phyloP scores from a whole-genome alignment of 2,888 invertebrate genomes.

The Chymomyza fuscimana region DNA sequence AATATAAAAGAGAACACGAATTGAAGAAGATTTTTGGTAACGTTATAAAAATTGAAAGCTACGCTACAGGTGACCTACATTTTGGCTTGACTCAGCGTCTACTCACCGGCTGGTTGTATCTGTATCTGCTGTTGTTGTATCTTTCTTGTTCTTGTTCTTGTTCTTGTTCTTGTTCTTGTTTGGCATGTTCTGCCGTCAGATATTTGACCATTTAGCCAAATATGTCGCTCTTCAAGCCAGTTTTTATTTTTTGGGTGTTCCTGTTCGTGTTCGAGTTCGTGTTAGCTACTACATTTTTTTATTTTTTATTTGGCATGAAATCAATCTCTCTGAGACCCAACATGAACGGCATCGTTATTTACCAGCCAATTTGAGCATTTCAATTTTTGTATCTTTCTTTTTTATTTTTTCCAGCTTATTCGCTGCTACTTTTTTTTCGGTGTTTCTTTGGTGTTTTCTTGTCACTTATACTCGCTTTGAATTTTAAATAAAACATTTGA shows the following conservation, averaged over 20 bases:
- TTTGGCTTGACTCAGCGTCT: slow-evolving; percentile 30
- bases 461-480: slow-evolving; percentile 42
- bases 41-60: slow-evolving; percentile 71
- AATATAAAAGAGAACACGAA: slow-evolving; percentile 19
- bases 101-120: slow-evolving; percentile 21
- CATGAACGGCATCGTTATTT: slow-evolving; percentile 11
- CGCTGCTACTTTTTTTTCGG: slow-evolving; percentile 12
- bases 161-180: slow-evolving; percentile 16
- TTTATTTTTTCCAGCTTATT: slow-evolving; percentile 20
- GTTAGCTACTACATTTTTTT: slow-evolving; percentile 14
- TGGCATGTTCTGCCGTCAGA: slow-evolving; percentile 44
- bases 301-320: slow-evolving; percentile 50
- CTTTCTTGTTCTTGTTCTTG: slow-evolving; percentile 3
- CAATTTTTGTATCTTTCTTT: slow-evolving; percentile 29
- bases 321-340: slow-evolving; percentile 53
- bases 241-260: not conserved
- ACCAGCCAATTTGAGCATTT: slow-evolving; percentile 43
- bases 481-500: slow-evolving; percentile 65
- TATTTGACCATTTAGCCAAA: slow-evolving; percentile 32
- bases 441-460: slow-evolving; percentile 5
- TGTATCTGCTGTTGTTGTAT: slow-evolving; percentile 23
- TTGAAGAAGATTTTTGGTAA: slow-evolving; percentile 47
- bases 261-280: slow-evolving; percentile 1
- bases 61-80: slow-evolving; percentile 68
- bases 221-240: slow-evolving; percentile 15